Conservation (phyloP, 2,797 vertebrate genomes). For the Phrynocephalus vlangalii region DNA sequence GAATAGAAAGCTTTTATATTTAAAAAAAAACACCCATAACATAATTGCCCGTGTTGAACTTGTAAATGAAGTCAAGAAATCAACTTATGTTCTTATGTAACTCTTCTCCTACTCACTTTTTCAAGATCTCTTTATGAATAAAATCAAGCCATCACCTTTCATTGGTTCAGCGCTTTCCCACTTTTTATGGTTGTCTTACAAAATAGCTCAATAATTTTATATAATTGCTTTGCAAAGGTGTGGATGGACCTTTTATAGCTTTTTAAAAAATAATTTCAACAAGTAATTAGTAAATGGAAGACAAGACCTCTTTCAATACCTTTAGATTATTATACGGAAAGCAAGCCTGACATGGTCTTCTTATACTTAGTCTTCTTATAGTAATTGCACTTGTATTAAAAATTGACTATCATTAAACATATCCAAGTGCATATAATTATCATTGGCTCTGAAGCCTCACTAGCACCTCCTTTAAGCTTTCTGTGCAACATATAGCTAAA, state of each 20-base stretch:
- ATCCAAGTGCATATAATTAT: neutral
- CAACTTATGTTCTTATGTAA: constrained; percentile 12
- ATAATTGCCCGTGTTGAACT: constrained; percentile 26
- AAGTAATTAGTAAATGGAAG: constrained; percentile 18
- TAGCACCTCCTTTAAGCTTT: neutral
- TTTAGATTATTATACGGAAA: neutral
- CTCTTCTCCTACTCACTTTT: neutral
- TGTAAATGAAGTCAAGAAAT: constrained; percentile 49
- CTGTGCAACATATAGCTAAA: neutral
- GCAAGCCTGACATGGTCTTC: constrained; percentile 13
- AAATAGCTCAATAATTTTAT: constrained; percentile 15
- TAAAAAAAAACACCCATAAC: neutral
- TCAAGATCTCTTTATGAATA: constrained; percentile 11
- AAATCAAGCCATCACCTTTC: constrained; percentile 29
- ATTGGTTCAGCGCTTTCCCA: constrained; percentile 35
- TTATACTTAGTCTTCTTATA: neutral
- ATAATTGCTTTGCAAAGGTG: constrained; percentile 5
- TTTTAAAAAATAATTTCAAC: constrained; percentile 5
- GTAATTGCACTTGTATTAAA: constrained; percentile 5
- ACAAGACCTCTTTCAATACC: constrained; percentile 38
- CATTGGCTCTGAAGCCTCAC: neutral
- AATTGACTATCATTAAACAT: constrained; percentile 8
- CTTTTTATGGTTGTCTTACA: constrained; percentile 36
- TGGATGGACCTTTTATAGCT: neutral
- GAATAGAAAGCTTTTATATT: neutral